Conservation (phyloP, 2,888 invertebrate genomes). For the Zaprionus lineosus region DNA sequence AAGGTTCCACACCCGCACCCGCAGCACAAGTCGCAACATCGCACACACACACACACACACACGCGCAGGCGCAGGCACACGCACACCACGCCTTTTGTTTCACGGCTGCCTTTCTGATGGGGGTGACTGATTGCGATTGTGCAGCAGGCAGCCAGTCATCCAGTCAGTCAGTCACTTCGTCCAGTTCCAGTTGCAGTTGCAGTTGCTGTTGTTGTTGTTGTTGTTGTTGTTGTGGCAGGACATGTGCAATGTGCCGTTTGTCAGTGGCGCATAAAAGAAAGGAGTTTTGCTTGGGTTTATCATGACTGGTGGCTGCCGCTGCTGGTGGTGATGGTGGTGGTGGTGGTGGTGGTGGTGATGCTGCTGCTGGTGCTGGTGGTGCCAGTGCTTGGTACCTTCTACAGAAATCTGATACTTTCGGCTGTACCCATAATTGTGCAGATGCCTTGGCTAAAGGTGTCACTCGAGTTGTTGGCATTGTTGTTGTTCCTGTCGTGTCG, state of each 20-base stretch:
- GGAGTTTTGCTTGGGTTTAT: conserved; percentile 61
- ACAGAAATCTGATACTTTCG: conserved; percentile 71
- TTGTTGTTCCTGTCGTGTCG: conserved; percentile 41
- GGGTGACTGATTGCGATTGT: conserved; percentile 76
- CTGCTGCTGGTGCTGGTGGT: conserved; percentile 30
- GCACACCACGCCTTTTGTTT: conserved; percentile 66
- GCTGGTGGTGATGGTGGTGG: conserved; percentile 2
- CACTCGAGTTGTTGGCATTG: conserved; percentile 42
- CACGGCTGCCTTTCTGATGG: conserved; percentile 75
- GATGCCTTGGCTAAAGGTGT: conserved; percentile 75
- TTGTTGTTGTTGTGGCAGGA: conserved; percentile 46
- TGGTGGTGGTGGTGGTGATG: conserved; percentile 23
- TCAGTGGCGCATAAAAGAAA: conserved; percentile 78
- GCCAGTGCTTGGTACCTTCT: conserved; percentile 48
- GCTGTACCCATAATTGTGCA: conserved; percentile 73
- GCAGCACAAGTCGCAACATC: conserved; percentile 29
- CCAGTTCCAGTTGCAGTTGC: conserved; percentile 17
- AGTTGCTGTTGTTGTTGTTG: conserved; percentile 1
- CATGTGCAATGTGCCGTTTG: conserved; percentile 78
- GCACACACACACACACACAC: conserved; percentile 6
- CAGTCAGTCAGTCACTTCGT: conserved; percentile 27
- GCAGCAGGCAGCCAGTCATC: conserved; percentile 51
- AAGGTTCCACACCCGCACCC: conserved; percentile 61
- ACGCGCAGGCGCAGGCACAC: conserved; percentile 20
- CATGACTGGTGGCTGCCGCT: conserved; percentile 37